Evolutionary conservation across 2,888 invertebrate species (phyloP), one percentile per base, ranked within the genome.

Genomic region (Masnerella sp.): DNA sequence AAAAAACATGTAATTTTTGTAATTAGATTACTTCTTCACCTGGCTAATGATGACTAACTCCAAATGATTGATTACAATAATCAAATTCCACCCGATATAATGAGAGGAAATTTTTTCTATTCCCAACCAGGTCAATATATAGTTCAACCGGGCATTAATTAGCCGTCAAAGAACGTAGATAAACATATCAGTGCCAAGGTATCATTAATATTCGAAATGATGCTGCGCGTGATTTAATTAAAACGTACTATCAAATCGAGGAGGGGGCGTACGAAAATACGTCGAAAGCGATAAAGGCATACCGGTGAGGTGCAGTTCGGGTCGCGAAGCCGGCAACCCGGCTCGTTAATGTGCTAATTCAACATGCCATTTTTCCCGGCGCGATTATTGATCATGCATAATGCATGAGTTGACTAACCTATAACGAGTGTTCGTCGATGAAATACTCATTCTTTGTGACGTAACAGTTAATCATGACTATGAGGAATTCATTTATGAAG

Each of bases 401-500:
- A 74, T 69, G 56, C 64, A 69, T 65, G 61, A 51, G 67, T 70
- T 40, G 68, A 59, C 62, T 73, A 68, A 73, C 73, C 73, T 64
- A 54, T 67, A 74, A 65, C 69, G 69, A 70, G 51, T 40, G 43
- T 32, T 4, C 65, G 54, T 52, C 65, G 67, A 70, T 56, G 65
- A 70, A 70, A 74, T 67, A 56, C 54, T 54, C 45, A 59, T 59
- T 74, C 73, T 36, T 34, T 34, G 64, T 74, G 62, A 69, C 58
- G 68, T 40, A 68, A 74, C 54, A 59, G 47, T 69, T 64, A 64
- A 74, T 74, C 52, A 62, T 58, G 68, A 68, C 49, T 62, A 56
- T 15, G 68, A 62, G 15, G 52, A 45, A 61, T 61, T 73, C 43
- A 51, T 62, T 64, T 34, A 40, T 9, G 36, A 58, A 28, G 30